These are phyloP conservation scores for Dreissena polymorpha DNA, from an alignment of 1,140 invertebrate genomes.

Conservation along the genomic window DNA sequence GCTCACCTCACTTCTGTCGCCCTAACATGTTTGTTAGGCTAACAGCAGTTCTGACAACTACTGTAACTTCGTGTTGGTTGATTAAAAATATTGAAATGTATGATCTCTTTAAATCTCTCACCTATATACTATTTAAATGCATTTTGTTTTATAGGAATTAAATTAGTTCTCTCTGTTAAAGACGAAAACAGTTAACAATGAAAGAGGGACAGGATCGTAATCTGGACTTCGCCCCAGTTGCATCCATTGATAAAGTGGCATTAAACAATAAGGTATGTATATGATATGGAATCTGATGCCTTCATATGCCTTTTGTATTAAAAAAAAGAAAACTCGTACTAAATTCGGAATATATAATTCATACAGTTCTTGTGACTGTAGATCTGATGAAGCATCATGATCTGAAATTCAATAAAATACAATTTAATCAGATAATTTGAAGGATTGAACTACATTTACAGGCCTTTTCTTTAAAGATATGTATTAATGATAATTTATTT, in stretches of 20 bases:
- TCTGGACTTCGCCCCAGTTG: constrained; percentile 28
- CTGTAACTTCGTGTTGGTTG: too few relatives aligned
- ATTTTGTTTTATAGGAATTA: too few relatives aligned
- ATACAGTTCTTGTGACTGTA: neutral
- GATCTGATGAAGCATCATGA: neutral
- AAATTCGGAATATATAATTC: neutral
- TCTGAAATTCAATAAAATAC: neutral
- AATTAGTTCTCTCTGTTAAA: too few relatives aligned
- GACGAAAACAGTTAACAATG: too few relatives aligned
- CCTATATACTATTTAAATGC: too few relatives aligned
- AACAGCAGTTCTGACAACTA: too few relatives aligned
- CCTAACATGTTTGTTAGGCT: too few relatives aligned
- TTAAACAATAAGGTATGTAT: constrained; percentile 43
- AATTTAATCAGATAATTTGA: neutral
- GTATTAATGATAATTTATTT: too few relatives aligned
- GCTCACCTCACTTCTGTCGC: too few relatives aligned
- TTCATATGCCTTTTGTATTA: too few relatives aligned
- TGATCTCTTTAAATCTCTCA: too few relatives aligned
- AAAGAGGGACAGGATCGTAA: neutral
- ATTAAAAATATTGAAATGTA: too few relatives aligned
- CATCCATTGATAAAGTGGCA: constrained; percentile 32
- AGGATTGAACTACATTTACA: neutral
- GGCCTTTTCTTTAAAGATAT: neutral
- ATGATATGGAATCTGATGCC: neutral
- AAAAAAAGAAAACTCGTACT: neutral